Evolutionary conservation across 2,888 invertebrate species (phyloP), one percentile per base, ranked within the genome.

Genomic region (Eilema griseolum): DNA sequence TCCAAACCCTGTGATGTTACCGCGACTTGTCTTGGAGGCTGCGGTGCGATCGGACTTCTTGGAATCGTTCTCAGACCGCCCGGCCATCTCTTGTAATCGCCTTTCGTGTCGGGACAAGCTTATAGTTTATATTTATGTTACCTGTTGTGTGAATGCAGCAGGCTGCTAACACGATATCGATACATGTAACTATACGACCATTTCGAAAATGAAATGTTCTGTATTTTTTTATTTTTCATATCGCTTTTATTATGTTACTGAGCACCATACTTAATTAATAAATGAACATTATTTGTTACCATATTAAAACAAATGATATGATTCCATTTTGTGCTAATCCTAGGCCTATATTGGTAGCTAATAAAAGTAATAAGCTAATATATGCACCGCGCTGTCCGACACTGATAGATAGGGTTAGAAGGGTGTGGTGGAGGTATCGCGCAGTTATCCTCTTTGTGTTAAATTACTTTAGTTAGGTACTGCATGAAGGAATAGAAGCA

Each of bases 11-110:
- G 90, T 94, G 93, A 94, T 91, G 92, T 93, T 91, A 88, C 93
- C 94, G 93, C 93, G 85, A 85, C 84, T 85, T 88, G 89, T 88
- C 89, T 89, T 85, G 89, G 92, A 92, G 90, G 90, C 90, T 90
- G 88, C 85, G 84, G 79, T 84, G 85, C 85, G 82, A 83, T 88
- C 87, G 86, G 82, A 87, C 88, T 95, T 95, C 95, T 93, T 89
- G 86, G 95, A 94, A 95, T 88, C 88, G 91, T 79, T 85, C 81
- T 78, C 72, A 80, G 82, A 82, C 81, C 81, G 82, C 83, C 81
- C 80, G 79, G 74, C 81, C 82, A 81, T 83, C 85, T 86, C 84
- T 80, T 84, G 88, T 90, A 89, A 90, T 89, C 89, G 85, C 86
- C 87, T 87, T 86, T 87, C 85, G 84, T 82, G 84, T 83, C 87